Percentiles rank a stretch among this genome's conserved stretches.
Evolutionary conservation across 2,888 invertebrate genomes (phyloP).

Genomic region (Drosophila flavopinicola): DNA sequence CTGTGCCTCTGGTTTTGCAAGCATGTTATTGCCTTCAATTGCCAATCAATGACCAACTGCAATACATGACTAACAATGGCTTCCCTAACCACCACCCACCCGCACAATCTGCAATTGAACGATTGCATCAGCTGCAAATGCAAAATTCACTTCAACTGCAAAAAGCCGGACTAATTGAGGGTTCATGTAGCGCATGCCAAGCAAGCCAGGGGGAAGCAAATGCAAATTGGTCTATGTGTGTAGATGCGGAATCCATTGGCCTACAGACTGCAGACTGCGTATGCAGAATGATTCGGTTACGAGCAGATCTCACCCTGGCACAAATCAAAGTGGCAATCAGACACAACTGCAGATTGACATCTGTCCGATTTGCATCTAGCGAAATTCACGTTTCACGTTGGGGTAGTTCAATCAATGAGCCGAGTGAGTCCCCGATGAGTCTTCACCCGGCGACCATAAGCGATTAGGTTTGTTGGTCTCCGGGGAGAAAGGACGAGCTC

Average conservation of each 20-base stretch:
- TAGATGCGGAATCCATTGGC: constrained; percentile 3
- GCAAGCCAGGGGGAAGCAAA: constrained; percentile 2
- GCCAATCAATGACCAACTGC: constrained; percentile 39
- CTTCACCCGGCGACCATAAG: constrained; percentile 70
- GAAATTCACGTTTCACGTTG: constrained; percentile 35
- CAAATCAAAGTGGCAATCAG: constrained; percentile 68
- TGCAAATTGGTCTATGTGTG: constrained; percentile 30
- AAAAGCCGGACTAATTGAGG: constrained; percentile 49
- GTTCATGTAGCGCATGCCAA: constrained; percentile 27
- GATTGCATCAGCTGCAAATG: constrained; percentile 38
- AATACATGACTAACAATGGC: constrained; percentile 16
- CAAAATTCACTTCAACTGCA: constrained; percentile 49
- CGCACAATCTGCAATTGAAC: constrained; percentile 19
- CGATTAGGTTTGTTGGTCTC: constrained; percentile 80
- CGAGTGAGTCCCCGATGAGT: constrained; percentile 59
- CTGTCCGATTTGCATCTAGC: constrained; percentile 70
- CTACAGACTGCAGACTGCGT: constrained; percentile 1
- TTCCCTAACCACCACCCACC: background rate
- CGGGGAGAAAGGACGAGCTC: constrained; percentile 40
- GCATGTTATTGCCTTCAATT: constrained; percentile 47
- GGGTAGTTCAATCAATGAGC: constrained; percentile 57
- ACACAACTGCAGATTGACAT: constrained; percentile 71
- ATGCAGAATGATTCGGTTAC: background rate
- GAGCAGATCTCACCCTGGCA: constrained; percentile 14
- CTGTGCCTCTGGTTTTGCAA: constrained; percentile 15